These are phyloP conservation scores for Rhombomys opimus DNA, from an alignment of 2,113 vertebrate species.

Conservation along the genomic window DNA sequence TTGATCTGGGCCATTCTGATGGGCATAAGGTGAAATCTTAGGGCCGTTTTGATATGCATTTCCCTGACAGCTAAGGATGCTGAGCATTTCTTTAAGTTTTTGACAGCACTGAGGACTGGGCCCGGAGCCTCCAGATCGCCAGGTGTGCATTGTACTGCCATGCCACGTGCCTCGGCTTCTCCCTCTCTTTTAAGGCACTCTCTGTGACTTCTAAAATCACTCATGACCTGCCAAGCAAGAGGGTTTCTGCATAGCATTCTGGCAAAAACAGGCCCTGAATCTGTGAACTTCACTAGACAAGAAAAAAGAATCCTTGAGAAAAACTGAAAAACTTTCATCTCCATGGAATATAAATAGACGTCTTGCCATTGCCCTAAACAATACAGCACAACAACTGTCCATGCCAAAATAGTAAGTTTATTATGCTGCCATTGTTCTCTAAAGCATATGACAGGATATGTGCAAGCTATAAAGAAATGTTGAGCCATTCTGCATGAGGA, in stretches of 20 bases:
- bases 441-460: neutral
- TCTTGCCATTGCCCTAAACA: neutral
- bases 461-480: neutral
- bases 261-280: neutral
- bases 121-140: neutral
- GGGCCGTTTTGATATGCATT: no score
- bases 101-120: no score
- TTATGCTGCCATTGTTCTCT: neutral
- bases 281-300: neutral
- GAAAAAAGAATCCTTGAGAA: neutral
- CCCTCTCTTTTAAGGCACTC: neutral
- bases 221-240: neutral
- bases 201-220: neutral
- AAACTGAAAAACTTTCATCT: neutral
- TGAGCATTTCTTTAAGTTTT: no score
- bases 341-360: neutral
- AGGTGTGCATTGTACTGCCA: neutral
- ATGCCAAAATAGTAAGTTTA: neutral
- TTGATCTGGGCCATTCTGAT: no score
- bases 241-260: rapidly evolving
- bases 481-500: neutral
- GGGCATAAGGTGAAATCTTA: no score
- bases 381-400: neutral
- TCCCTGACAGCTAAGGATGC: no score
- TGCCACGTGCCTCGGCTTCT: no score